phyloP scores from a whole-genome alignment of 37 sponge, comb jelly and placozoan species.

The Crambe crambe region DNA sequence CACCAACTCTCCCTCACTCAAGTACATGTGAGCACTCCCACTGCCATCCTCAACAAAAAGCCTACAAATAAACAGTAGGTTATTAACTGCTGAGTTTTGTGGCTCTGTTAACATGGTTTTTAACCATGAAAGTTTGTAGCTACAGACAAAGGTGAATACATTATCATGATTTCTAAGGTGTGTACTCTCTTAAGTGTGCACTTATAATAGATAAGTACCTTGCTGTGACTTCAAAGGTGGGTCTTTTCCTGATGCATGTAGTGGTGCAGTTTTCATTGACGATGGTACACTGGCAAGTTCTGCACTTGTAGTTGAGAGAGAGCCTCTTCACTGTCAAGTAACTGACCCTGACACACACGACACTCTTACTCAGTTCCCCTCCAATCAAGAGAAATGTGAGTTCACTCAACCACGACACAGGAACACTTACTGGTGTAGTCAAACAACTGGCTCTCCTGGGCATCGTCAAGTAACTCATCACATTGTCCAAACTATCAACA shows the following conservation, averaged over 20 bases:
- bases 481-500: neutral
- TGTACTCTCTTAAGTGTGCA: too few species aligned
- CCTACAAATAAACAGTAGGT: constrained; percentile 14
- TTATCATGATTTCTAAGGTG: too few species aligned
- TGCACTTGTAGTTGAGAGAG: constrained; percentile 34
- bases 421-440: neutral
- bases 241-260: constrained; percentile 12
- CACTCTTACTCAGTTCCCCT: constrained; percentile 18
- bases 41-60: constrained; percentile 49
- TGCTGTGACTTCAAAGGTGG: constrained; percentile 21
- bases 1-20: constrained; percentile 16
- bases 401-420: constrained; percentile 9
- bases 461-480: neutral
- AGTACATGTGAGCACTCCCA: constrained; percentile 44
- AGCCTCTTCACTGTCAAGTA: constrained; percentile 10
- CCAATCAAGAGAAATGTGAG: neutral
- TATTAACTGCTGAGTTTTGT: too few species aligned
- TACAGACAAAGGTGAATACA: too few species aligned
- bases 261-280: constrained; percentile 26
- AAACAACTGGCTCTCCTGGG: neutral
- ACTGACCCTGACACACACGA: constrained; percentile 24
- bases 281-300: constrained; percentile 20
- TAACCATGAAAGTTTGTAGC: too few species aligned
- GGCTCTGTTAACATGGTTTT: too few species aligned
- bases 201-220: too few species aligned